A percentile compares a stretch with the other conserved stretches of the same genome.
Conservation (phyloP, 2,888 invertebrate genomes). For the Rhagium mordax region DNA sequence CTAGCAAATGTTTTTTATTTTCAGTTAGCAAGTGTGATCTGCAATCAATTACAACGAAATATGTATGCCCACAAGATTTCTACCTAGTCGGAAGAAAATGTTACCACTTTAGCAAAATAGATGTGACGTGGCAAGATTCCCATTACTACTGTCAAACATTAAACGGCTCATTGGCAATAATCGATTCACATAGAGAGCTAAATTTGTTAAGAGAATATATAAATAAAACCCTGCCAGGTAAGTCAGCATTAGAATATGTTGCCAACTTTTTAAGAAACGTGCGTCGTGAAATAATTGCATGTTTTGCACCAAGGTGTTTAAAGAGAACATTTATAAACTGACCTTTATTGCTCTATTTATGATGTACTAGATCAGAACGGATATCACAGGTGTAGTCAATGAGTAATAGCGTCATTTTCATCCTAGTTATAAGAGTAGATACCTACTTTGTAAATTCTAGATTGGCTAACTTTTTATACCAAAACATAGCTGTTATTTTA, state of each 20-base stretch:
- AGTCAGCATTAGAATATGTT: conserved; percentile 2
- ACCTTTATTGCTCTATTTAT: no score
- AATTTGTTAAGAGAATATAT: conserved; percentile 44
- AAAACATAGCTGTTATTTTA: no score
- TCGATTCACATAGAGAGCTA: conserved; percentile 42
- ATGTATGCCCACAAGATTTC: conserved; percentile 59
- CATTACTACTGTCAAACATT: conserved; percentile 58
- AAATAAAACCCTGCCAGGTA: conserved; percentile 38
- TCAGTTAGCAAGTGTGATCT: conserved; percentile 33
- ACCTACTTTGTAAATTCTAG: no score
- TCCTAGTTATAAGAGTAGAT: no score
- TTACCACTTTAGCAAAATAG: conserved; percentile 60
- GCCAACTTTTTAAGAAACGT: neutral
- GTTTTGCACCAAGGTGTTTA: neutral
- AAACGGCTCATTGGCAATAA: conserved; percentile 50
- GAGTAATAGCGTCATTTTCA: no score
- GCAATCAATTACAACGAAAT: conserved; percentile 45
- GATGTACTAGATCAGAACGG: no score
- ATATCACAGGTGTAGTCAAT: no score
- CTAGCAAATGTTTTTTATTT: neutral
- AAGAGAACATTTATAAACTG: neutral
- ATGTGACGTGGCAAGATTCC: conserved; percentile 60
- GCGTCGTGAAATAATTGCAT: neutral
- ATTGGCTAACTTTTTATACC: no score
- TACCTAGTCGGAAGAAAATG: conserved; percentile 59